phyloP scores from a whole-genome alignment of 2,113 vertebrate species.

The Crotalus viridis region DNA sequence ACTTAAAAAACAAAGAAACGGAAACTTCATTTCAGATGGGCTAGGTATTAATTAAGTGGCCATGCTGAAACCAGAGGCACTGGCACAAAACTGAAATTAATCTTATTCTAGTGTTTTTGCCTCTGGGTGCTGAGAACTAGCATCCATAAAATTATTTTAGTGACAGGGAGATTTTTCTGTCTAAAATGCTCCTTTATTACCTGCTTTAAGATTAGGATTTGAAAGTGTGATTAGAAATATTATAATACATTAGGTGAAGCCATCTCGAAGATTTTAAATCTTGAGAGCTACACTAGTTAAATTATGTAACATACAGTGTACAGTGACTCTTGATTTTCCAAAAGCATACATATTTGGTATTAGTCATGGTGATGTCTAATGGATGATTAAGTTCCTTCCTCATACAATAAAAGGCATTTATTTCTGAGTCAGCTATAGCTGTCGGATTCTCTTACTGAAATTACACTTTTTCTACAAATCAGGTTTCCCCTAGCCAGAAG shows the following conservation, averaged over 20 bases:
- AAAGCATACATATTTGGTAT: not conserved
- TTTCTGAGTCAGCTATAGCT: not conserved
- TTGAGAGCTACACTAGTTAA: not conserved
- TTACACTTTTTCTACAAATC: not conserved
- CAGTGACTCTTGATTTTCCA: not conserved
- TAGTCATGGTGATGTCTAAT: not conserved
- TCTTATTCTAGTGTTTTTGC: not conserved
- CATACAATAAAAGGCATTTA: not conserved
- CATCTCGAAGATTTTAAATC: not conserved
- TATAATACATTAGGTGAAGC: not conserved
- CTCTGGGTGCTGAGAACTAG: not conserved
- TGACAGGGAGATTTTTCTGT: not conserved
- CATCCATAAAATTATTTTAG: not conserved
- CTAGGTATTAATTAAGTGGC: conserved; percentile 6
- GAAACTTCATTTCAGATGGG: not conserved
- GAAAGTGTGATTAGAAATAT: conserved; percentile 16
- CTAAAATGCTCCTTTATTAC: not conserved
- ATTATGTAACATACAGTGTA: not conserved
- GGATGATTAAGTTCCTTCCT: not conserved
- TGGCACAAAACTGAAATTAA: conserved; percentile 2
- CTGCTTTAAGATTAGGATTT: not conserved
- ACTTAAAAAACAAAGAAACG: not conserved
- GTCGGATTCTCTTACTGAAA: not conserved
- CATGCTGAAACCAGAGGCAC: not conserved
- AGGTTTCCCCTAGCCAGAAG: not conserved